Conservation (phyloP, 1,140 invertebrate species). For the Listronotus bonariensis region DNA sequence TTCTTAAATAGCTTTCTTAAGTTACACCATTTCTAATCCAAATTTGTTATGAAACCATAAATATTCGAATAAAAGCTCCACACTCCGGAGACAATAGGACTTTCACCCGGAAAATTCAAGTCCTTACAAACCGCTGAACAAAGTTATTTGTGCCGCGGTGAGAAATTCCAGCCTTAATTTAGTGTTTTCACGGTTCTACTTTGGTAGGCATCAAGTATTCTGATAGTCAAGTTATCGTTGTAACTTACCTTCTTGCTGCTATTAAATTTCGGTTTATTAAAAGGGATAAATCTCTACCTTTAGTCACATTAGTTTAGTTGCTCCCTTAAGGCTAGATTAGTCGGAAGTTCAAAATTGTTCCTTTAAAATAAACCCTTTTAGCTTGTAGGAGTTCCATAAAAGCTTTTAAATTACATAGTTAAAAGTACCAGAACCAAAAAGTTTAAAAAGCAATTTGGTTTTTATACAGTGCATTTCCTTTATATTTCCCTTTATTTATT, state of each 20-base stretch:
- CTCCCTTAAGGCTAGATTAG: background rate
- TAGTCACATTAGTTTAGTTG: conserved; percentile 23
- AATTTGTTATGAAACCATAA: conserved; percentile 38
- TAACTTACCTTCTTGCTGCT: conserved; percentile 29
- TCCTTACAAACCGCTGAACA: conserved; percentile 36
- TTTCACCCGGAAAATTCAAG: conserved; percentile 25
- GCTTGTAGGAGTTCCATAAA: too few relatives aligned
- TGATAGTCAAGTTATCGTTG: conserved; percentile 36
- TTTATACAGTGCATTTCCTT: too few relatives aligned
- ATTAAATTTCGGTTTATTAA: conserved; percentile 36
- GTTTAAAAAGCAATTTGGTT: too few relatives aligned
- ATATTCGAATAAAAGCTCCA: conserved; percentile 27
- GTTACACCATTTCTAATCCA: conserved; percentile 24
- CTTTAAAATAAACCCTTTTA: too few relatives aligned
- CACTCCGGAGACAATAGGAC: conserved; percentile 33
- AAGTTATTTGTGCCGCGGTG: conserved; percentile 35
- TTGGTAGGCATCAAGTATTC: conserved; percentile 36
- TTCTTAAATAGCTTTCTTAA: conserved; percentile 18
- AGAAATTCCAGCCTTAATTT: conserved; percentile 38
- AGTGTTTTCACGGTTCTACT: conserved; percentile 34
- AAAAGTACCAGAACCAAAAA: too few relatives aligned
- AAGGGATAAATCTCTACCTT: conserved; percentile 38
- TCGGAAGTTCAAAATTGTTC: too few relatives aligned
- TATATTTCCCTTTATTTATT: too few relatives aligned
- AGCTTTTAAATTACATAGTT: too few relatives aligned